Evolutionary conservation across 2,113 vertebrate genomes (phyloP).

Genomic region (Nansenia antarctica): DNA sequence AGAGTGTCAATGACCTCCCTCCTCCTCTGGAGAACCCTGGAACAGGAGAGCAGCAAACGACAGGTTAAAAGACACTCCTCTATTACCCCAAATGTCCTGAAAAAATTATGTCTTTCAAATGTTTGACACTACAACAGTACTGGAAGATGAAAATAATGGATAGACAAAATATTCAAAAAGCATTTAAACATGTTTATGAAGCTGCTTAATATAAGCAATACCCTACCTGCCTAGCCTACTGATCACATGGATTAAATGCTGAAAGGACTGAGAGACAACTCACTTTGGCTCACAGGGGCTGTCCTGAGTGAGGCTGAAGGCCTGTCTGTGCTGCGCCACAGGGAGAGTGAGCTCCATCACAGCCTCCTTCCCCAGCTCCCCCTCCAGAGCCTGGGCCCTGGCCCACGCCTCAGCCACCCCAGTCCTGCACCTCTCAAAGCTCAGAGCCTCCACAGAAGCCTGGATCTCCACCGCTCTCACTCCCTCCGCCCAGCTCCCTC

Average conservation of each 20-base stretch:
- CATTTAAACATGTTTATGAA: neutral
- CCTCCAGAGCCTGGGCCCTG: constrained; percentile 66
- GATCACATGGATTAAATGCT: too few species aligned
- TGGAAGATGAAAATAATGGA: neutral
- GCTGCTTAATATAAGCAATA: neutral
- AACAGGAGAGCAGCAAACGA: constrained; percentile 28
- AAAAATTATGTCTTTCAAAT: too few species aligned
- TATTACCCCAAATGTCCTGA: neutral
- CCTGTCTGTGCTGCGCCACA: constrained; percentile 68
- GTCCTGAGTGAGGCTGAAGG: constrained; percentile 71
- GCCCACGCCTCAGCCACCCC: constrained; percentile 74
- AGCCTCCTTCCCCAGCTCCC: constrained; percentile 64
- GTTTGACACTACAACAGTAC: neutral
- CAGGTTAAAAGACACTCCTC: neutral
- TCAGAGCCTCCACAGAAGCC: constrained; percentile 82
- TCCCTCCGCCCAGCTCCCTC: constrained; percentile 52
- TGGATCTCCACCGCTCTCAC: constrained; percentile 73
- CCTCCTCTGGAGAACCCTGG: constrained; percentile 75
- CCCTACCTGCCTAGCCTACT: too few species aligned
- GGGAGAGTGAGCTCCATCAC: constrained; percentile 75
- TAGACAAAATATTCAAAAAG: neutral
- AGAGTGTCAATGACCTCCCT: constrained; percentile 75
- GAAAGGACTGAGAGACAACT: constrained; percentile 36
- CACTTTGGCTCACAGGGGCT: constrained; percentile 76
- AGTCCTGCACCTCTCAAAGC: constrained; percentile 80